Evolutionary conservation across 2,113 vertebrate genomes (phyloP).

Genomic region (Carassius auratus): DNA sequence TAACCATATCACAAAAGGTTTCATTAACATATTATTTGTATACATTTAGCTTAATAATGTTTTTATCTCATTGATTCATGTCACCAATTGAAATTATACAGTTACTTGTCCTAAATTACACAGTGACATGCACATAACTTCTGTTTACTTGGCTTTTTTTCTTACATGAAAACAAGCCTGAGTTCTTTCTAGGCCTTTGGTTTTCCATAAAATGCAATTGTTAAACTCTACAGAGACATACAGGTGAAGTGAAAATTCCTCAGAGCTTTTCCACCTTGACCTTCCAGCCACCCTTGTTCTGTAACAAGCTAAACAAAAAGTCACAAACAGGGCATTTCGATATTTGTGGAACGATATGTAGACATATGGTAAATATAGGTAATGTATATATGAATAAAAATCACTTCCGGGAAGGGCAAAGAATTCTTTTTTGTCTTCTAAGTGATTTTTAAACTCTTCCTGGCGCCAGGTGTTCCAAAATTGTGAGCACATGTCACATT

Average conservation of each 20-base stretch:
- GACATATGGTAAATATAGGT: neutral
- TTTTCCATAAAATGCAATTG: neutral
- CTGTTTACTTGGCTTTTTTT: neutral
- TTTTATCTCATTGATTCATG: neutral
- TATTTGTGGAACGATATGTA: neutral
- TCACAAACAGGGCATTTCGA: neutral
- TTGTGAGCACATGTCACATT: constrained; percentile 68
- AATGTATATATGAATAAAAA: neutral
- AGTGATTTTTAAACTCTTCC: constrained; percentile 59
- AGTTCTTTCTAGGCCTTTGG: neutral
- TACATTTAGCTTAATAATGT: neutral
- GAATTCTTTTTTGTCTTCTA: neutral
- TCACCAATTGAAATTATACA: neutral
- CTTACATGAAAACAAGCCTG: neutral
- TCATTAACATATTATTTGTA: neutral
- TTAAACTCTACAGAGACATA: constrained; percentile 45
- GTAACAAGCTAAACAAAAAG: constrained; percentile 26
- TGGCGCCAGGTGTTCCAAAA: constrained; percentile 69
- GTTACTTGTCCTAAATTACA: neutral
- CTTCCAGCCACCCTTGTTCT: constrained; percentile 45
- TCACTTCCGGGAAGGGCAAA: neutral
- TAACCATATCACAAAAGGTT: neutral
- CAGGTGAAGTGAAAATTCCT: neutral
- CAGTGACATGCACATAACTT: neutral
- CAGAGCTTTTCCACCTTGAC: constrained; percentile 59